phyloP scores from a whole-genome alignment of 2,888 invertebrate genomes.

The Acrobasis consociella region DNA sequence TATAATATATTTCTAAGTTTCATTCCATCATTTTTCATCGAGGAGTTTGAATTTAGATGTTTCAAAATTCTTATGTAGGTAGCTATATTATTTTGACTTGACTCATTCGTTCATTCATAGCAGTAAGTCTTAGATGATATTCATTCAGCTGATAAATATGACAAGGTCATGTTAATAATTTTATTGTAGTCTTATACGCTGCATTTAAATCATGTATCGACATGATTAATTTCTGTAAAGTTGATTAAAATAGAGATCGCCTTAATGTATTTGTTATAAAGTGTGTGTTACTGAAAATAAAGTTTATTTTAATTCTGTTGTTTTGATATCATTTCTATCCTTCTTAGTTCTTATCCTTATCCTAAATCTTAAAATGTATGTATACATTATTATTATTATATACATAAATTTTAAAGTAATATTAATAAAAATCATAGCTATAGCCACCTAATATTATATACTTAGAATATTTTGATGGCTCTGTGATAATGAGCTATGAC shows the following conservation, averaged over 20 bases:
- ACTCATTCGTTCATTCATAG: not conserved
- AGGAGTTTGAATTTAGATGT: not conserved
- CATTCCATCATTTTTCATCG: slow-evolving; percentile 4
- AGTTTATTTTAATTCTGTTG: slow-evolving; percentile 26
- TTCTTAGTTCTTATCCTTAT: not conserved
- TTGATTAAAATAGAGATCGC: slow-evolving; percentile 10
- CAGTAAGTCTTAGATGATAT: not conserved
- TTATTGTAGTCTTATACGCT: slow-evolving; percentile 6
- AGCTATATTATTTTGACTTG: not conserved
- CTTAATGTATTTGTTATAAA: slow-evolving; percentile 21
- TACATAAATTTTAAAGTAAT: no score
- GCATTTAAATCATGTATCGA: not conserved
- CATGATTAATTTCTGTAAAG: slow-evolving; percentile 1
- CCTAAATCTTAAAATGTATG: no score
- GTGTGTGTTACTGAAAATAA: slow-evolving; percentile 22
- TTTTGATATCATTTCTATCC: slow-evolving; percentile 17
- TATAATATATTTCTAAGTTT: not conserved
- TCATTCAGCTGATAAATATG: slow-evolving; percentile 10
- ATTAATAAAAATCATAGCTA: no score
- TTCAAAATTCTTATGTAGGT: not conserved
- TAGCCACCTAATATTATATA: no score
- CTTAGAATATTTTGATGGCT: no score
- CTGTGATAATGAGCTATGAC: no score
- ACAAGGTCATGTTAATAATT: slow-evolving; percentile 22
- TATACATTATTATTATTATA: no score